These are phyloP conservation scores for Malthinus flaveolus DNA, from an alignment of 2,888 invertebrate genomes.

Conservation along the genomic window DNA sequence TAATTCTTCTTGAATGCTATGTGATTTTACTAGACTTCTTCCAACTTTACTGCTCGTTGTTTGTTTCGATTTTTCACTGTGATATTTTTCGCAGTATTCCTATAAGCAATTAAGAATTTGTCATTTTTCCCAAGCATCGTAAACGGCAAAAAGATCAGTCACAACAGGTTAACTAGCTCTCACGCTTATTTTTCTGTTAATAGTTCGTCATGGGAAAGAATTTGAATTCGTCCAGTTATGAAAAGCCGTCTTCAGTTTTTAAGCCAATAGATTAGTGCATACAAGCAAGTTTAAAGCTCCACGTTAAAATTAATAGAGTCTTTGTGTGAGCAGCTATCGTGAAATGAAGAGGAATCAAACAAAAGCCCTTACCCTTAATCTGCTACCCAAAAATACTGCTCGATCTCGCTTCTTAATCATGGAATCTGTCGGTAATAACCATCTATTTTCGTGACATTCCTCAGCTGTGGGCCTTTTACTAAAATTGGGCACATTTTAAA, in stretches of 20 bases:
- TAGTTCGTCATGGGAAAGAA: no score
- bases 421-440: constrained; percentile 90
- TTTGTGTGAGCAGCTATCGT: no score
- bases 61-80: constrained; percentile 67
- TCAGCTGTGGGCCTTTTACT: constrained; percentile 93
- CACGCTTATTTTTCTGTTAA: no score
- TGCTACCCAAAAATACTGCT: constrained; percentile 81
- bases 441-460: constrained; percentile 94
- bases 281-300: no score
- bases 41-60: constrained; percentile 62
- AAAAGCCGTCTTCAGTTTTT: no score
- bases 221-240: no score
- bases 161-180: no score
- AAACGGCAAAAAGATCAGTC: no score
- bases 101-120: constrained; percentile 43
- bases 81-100: constrained; percentile 82
- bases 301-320: no score
- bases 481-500: no score
- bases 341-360: no score
- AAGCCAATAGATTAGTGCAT: no score
- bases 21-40: constrained; percentile 68
- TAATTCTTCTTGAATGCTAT: constrained; percentile 84
- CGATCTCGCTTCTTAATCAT: constrained; percentile 92
- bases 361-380: constrained; percentile 79
- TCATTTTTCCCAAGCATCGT: background rate